Evolutionary conservation across 2,888 invertebrate genomes (phyloP).

Genomic region (Synergus itoensis): DNA sequence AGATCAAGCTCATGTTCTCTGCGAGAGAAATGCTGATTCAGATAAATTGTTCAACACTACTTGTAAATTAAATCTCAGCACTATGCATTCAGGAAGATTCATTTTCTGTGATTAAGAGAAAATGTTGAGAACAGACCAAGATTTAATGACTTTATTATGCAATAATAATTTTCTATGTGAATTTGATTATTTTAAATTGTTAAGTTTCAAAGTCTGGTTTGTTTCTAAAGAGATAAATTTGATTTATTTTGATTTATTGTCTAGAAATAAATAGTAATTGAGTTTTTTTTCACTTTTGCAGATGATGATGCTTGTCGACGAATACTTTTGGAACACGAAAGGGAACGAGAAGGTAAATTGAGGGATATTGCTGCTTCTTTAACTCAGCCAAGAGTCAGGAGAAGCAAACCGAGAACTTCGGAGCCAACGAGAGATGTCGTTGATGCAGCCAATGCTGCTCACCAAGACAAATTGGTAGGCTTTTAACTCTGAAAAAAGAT

Average conservation of each 20-base stretch:
- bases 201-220: neutral
- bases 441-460: conserved; percentile 69
- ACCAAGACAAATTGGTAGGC: conserved; percentile 75
- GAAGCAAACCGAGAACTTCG: conserved; percentile 74
- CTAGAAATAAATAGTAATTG: neutral
- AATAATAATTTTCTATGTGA: neutral
- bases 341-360: conserved; percentile 85
- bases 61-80: neutral
- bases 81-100: neutral
- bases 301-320: conserved; percentile 78
- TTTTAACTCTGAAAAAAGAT: conserved; percentile 9
- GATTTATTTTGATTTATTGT: neutral
- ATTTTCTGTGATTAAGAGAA: neutral
- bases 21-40: conserved; percentile 15
- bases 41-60: neutral
- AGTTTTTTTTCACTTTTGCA: conserved; percentile 50
- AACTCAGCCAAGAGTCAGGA: conserved; percentile 82
- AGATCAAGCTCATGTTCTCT: conserved; percentile 35
- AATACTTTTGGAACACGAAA: conserved; percentile 79
- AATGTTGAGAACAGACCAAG: neutral
- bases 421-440: conserved; percentile 73
- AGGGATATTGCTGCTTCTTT: conserved; percentile 91
- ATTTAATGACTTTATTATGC: neutral
- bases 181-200: neutral
- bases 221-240: neutral